These are phyloP conservation scores for Trilocha varians DNA, from an alignment of 2,888 invertebrate species.

Conservation along the genomic window DNA sequence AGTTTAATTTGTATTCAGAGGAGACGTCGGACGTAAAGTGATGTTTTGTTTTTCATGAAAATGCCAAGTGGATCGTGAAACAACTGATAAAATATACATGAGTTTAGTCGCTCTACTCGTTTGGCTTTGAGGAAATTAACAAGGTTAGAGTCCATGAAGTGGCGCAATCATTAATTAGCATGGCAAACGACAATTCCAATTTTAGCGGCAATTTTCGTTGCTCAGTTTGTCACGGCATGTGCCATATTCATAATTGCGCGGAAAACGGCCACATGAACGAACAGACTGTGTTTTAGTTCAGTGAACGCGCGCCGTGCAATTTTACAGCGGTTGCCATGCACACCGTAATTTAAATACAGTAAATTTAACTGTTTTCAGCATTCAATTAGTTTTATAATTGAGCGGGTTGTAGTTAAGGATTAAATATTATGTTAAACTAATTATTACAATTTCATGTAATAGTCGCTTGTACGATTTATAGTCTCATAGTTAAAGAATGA, in stretches of 20 bases:
- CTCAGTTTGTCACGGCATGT: constrained; percentile 26
- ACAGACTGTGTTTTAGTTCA: constrained; percentile 49
- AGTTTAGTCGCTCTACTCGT: background rate
- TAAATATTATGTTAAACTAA: too few species aligned
- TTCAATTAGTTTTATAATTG: background rate
- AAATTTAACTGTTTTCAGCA: constrained; percentile 2
- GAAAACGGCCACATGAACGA: constrained; percentile 16
- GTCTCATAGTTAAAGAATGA: too few species aligned
- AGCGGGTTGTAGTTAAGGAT: background rate
- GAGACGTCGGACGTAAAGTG: background rate
- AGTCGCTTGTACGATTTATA: too few species aligned
- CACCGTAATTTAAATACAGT: constrained; percentile 22
- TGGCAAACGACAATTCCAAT: constrained; percentile 29
- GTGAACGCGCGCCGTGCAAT: constrained; percentile 46
- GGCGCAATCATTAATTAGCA: constrained; percentile 24
- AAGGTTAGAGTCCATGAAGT: background rate
- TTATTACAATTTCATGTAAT: too few species aligned
- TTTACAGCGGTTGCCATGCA: constrained; percentile 27
- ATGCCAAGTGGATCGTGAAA: too few species aligned
- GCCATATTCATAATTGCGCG: constrained; percentile 32
- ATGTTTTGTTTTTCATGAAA: too few species aligned
- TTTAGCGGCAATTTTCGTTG: constrained; percentile 29
- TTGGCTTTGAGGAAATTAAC: background rate
- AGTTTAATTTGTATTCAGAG: background rate
- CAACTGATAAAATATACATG: too few species aligned